Evolutionary conservation across 1,140 invertebrate species (phyloP).

Genomic region (Drosophila watanabei): DNA sequence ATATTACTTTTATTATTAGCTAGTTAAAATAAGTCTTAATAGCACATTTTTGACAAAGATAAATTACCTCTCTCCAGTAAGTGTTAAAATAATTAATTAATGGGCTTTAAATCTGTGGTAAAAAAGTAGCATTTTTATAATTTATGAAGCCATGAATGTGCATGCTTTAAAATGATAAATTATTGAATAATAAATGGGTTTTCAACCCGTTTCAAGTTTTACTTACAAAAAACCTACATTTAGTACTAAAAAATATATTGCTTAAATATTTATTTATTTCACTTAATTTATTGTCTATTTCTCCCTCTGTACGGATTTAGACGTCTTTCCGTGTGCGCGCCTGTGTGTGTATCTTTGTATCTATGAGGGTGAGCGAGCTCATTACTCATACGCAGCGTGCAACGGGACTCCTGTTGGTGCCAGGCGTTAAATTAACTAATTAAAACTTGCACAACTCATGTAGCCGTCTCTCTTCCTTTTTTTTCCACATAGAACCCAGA

Average conservation of each 20-base stretch:
- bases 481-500: constrained; percentile 8
- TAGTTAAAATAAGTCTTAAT: background rate
- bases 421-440: constrained; percentile 82
- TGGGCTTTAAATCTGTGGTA: background rate
- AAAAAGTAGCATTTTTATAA: background rate
- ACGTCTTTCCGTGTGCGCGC: constrained; percentile 16
- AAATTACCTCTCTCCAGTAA: background rate
- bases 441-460: constrained; percentile 75
- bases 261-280: no score
- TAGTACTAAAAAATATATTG: background rate
- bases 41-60: background rate
- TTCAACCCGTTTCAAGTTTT: rapidly evolving
- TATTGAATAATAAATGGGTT: background rate
- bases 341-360: constrained; percentile 17
- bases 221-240: background rate
- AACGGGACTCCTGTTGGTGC: constrained; percentile 63
- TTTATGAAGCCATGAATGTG: background rate
- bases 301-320: constrained; percentile 29
- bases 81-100: background rate
- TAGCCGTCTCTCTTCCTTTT: constrained; percentile 18
- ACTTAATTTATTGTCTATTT: background rate
- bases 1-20: background rate
- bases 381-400: constrained; percentile 76
- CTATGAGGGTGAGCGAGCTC: constrained; percentile 42
- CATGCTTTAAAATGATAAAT: background rate